Percentiles rank a stretch among this genome's conserved stretches.
Evolutionary conservation across 2,113 vertebrate species (phyloP).

Genomic region (Pongo pygmaeus): DNA sequence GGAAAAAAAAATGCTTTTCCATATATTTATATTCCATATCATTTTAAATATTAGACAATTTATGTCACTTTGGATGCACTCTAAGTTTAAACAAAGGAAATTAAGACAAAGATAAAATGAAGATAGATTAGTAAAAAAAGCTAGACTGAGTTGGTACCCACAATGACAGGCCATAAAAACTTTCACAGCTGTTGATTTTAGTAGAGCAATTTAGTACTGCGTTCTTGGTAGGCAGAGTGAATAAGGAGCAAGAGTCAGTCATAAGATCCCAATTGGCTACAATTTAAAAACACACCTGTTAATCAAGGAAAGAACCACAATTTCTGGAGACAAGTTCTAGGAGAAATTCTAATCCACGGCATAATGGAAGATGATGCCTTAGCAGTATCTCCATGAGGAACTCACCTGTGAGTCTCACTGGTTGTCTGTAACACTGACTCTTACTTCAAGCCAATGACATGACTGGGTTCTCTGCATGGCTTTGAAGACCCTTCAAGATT

Average conservation of each 20-base stretch:
- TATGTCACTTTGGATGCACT: background rate
- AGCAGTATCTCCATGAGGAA: background rate
- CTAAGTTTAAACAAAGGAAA: background rate
- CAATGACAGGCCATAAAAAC: background rate
- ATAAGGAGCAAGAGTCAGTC: background rate
- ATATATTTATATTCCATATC: background rate
- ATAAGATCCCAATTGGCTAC: background rate
- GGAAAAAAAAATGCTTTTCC: background rate
- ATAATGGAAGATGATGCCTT: background rate
- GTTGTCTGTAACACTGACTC: background rate
- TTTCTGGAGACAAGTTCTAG: background rate
- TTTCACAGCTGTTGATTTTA: background rate
- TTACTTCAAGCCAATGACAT: background rate
- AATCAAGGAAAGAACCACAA: background rate
- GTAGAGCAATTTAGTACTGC: background rate
- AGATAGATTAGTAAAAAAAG: background rate
- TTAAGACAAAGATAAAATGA: background rate
- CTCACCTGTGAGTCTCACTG: background rate
- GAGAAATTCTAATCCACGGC: background rate
- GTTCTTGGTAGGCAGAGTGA: background rate
- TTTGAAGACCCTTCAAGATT: background rate
- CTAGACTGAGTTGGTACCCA: background rate
- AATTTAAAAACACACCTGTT: background rate
- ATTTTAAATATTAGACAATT: background rate
- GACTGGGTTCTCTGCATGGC: background rate